phyloP scores from a whole-genome alignment of 2,888 invertebrate species.

The Tenthredo livida region DNA sequence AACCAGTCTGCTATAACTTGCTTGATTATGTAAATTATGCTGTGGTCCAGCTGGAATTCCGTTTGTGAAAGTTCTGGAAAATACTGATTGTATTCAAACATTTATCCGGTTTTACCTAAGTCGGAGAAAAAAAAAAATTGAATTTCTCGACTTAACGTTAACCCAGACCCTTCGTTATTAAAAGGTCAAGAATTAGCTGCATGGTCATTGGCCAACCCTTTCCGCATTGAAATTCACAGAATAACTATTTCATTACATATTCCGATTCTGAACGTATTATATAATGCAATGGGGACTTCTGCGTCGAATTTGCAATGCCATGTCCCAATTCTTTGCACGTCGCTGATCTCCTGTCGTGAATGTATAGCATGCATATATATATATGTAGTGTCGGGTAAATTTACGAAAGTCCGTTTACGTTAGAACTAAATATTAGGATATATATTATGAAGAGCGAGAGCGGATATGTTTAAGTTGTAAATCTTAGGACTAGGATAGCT shows the following conservation, averaged over 20 bases:
- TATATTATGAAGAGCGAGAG: no score
- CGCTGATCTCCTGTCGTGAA: neutral
- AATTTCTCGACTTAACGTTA: neutral
- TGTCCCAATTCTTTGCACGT: slow-evolving; percentile 30
- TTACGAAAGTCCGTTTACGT: no score
- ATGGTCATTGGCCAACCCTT: neutral
- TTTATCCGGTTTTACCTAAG: neutral
- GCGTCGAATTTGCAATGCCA: neutral
- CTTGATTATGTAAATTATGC: slow-evolving; percentile 22
- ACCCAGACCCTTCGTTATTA: neutral
- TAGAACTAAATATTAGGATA: no score
- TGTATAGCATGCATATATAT: slow-evolving; percentile 10
- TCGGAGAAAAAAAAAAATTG: neutral
- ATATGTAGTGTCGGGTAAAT: no score
- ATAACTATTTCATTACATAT: neutral
- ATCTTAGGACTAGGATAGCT: no score
- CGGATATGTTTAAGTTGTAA: no score
- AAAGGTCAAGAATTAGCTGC: neutral
- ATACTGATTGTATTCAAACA: neutral
- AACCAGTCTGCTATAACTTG: slow-evolving; percentile 16
- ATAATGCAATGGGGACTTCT: neutral
- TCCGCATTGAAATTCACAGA: neutral
- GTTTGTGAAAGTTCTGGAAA: slow-evolving; percentile 16
- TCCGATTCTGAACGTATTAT: neutral
- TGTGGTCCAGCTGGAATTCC: slow-evolving; percentile 15